Evolutionary conservation across 2,113 vertebrate genomes (phyloP).

Genomic region (Nettapus auritus): DNA sequence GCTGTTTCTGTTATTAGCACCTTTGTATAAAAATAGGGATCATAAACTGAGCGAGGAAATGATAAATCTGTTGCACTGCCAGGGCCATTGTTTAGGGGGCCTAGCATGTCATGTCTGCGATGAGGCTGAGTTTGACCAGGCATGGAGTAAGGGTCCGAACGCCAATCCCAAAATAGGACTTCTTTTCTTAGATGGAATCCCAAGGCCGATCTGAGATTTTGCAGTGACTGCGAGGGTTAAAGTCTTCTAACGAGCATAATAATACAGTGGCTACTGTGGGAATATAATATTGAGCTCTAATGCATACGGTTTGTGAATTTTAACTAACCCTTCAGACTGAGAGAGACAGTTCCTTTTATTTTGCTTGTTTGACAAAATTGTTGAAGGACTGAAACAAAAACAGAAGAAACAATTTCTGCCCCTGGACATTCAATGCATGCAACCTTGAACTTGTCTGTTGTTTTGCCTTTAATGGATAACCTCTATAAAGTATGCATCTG

Average conservation of each 20-base stretch:
- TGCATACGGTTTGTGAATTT: slow-evolving; percentile 39
- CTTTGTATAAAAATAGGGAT: slow-evolving; percentile 23
- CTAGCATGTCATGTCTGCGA: not conserved
- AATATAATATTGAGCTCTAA: slow-evolving; percentile 42
- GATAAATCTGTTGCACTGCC: not conserved
- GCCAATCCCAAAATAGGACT: not conserved
- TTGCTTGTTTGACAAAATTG: slow-evolving; percentile 39
- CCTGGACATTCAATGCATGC: not conserved
- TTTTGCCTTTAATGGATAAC: slow-evolving; percentile 44
- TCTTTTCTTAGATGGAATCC: slow-evolving; percentile 38
- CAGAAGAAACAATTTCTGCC: not conserved
- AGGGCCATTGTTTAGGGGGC: slow-evolving; percentile 7
- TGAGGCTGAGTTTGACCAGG: not conserved
- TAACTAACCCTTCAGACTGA: slow-evolving; percentile 16
- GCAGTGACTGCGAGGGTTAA: slow-evolving; percentile 19
- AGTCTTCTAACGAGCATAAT: slow-evolving; percentile 41
- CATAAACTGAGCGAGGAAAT: slow-evolving; percentile 16
- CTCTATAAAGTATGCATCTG: slow-evolving; percentile 36
- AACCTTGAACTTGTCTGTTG: slow-evolving; percentile 45
- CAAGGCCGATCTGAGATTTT: slow-evolving; percentile 25
- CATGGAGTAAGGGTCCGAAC: slow-evolving; percentile 7
- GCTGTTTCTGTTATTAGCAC: not conserved
- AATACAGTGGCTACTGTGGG: slow-evolving; percentile 28
- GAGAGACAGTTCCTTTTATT: slow-evolving; percentile 32
- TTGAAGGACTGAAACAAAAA: slow-evolving; percentile 18